Base-by-base conservation (phyloP, 2,888 invertebrate species). In the Polydrusus cervinus region DNA sequence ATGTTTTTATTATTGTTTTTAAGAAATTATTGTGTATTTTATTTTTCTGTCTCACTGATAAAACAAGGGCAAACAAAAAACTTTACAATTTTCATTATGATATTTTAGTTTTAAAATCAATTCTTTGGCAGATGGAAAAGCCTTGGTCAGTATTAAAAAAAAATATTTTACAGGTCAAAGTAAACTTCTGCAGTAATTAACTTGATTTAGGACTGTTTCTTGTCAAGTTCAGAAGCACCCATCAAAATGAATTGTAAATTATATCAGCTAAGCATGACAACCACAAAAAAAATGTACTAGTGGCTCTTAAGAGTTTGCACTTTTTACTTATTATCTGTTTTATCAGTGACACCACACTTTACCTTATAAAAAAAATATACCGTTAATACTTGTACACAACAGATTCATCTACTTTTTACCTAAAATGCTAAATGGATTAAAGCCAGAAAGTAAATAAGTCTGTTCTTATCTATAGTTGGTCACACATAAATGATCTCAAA, bases 401-500 rank as follows among this genome's bases (percentile, higher is more conserved):
- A 30, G 62, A 43, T 47, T 14, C 62, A 47, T 64, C 14, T 55
- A 34, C 34, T 55, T 55, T 55, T 55, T 55, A 13, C 2, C 14
- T n/a, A 34, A 14, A 53, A 13, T 53, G 53, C 10, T 7, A 34
- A 34, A 10, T 1, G 34, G 7, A 6, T 34, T 18, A 43, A 14
- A 8, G 20, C 7, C 18, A 20, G n/a, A 43, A 61, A 51, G 16
- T 51, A 16, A 30, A 66, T 53, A 1, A 5, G 40, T 72, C 45
- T 72, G 30, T 66, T 57, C 6, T 55, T 49, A 72, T 49, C 64
- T 57, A 14, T 76, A 79, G 80, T 78, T 83, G 83, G 83, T 84
- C 83, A 81, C 83, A 81, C 49, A 61, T 53, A 72, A 83, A 82
- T 85, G 86, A 86, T 86, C 86, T 86, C 85, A 85, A 85, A 85